Conservation (phyloP, 2,113 vertebrate genomes). For the Conger conger region DNA sequence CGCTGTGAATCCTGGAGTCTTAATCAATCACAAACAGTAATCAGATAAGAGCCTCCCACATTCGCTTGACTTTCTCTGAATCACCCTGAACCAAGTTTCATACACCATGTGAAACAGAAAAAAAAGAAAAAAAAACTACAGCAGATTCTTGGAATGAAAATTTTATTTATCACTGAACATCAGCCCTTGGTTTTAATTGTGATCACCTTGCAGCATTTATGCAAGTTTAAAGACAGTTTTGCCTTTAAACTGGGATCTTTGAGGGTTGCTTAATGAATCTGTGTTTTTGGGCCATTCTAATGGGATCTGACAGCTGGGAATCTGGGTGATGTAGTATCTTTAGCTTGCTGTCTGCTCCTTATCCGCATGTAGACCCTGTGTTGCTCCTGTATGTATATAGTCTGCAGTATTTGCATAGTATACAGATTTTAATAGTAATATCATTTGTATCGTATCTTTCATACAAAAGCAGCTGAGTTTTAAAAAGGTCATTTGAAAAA, state of each 20-base stretch:
- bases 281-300: constrained; percentile 13
- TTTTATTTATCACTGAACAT: constrained; percentile 18
- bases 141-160: constrained; percentile 22
- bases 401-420: no score
- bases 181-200: constrained; percentile 29
- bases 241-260: neutral
- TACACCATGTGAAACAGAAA: neutral
- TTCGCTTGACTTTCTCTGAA: neutral
- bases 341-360: neutral
- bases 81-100: no score
- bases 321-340: neutral
- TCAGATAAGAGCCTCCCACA: neutral
- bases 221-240: constrained; percentile 19
- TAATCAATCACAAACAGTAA: constrained; percentile 11
- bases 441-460: no score
- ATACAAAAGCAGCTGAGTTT: no score
- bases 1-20: neutral
- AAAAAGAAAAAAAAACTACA: constrained; percentile 16
- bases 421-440: no score
- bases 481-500: no score
- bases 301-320: neutral
- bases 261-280: neutral
- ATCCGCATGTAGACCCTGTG: neutral
- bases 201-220: constrained; percentile 20
- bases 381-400: no score